Evolutionary conservation across 2,113 vertebrate species (phyloP), one percentile per base, ranked within the genome.

Genomic region (Solenodon paradoxus): DNA sequence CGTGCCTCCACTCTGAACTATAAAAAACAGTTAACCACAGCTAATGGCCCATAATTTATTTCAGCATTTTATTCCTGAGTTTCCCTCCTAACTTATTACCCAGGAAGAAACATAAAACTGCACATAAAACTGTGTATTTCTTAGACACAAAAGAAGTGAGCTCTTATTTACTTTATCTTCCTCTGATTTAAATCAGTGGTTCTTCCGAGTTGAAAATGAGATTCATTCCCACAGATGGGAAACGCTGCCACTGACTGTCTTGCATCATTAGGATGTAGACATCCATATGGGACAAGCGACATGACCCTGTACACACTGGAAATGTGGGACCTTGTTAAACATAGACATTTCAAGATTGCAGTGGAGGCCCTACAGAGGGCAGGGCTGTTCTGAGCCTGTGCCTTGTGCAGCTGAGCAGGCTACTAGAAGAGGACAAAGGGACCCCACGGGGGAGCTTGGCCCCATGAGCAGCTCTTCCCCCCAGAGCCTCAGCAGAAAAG

Each of bases 21-120:
- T 95, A 96, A 97, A 97, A 97, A 96, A 96, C 80, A 97, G 92
- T 96, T 96, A 97, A 71, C 88, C 72, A 53, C 22, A 81, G 77
- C 81, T 94, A 96, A 91, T 74, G 68, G 88, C 4, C 64, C 77
- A 40, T 91, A 88, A 90, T 95, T 88, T 88, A 87, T 81, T 71
- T 95, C 77, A 72, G 11, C 71, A 93, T 95, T 86, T 63, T 66
- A 30, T 59, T 90, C 94, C 78, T 91, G 71, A 57, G 71, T 71
- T 80, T 96, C 88, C 55, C 84, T 94, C 89, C 88, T 95, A 84
- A 94, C 11, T 95, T 96, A 94, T 95, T 88, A 91, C 59, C 59
- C 59, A 86, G 81, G 57, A 93, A 95, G 94, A 74, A 78, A 90
- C 87, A 88, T 95, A 96, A 94, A 95, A 89, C 26, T 95, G 63